Evolutionary conservation across 2,797 vertebrate species (phyloP).

Genomic region (Emys orbicularis): DNA sequence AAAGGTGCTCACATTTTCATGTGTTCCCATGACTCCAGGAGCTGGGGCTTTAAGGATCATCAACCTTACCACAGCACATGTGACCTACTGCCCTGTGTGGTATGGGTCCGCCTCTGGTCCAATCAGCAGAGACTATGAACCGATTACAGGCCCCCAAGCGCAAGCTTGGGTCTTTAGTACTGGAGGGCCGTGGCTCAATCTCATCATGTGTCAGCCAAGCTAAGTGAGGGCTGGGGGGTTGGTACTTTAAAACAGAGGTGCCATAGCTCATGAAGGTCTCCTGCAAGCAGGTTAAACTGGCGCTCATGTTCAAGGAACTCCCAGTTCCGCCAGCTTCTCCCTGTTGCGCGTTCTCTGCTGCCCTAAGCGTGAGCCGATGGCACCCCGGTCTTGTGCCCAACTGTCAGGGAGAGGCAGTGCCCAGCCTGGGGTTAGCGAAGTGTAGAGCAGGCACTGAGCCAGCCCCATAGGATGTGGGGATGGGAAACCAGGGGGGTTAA

Average conservation of each 20-base stretch:
- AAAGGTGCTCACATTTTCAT: no score
- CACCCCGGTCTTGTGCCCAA: no score
- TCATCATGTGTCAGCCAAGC: no score
- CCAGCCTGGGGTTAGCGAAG: neutral
- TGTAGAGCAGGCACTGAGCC: neutral
- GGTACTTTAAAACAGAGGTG: neutral
- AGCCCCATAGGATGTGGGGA: neutral
- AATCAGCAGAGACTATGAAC: no score
- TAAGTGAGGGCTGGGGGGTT: neutral
- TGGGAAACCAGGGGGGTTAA: neutral
- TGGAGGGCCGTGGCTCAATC: no score
- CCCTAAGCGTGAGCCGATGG: neutral
- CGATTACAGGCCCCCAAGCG: no score
- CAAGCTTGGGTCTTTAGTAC: no score
- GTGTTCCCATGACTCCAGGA: no score
- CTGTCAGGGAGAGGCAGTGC: neutral
- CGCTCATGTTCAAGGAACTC: rapidly evolving
- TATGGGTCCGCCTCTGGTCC: no score
- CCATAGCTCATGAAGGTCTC: neutral
- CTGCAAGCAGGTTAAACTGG: neutral
- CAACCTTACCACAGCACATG: no score
- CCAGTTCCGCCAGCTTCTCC: neutral
- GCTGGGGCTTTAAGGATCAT: no score
- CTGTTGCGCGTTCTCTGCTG: neutral
- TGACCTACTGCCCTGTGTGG: no score